These are phyloP conservation scores for Troides oblongomaculatus DNA, from an alignment of 2,888 invertebrate species.

Conservation along the genomic window DNA sequence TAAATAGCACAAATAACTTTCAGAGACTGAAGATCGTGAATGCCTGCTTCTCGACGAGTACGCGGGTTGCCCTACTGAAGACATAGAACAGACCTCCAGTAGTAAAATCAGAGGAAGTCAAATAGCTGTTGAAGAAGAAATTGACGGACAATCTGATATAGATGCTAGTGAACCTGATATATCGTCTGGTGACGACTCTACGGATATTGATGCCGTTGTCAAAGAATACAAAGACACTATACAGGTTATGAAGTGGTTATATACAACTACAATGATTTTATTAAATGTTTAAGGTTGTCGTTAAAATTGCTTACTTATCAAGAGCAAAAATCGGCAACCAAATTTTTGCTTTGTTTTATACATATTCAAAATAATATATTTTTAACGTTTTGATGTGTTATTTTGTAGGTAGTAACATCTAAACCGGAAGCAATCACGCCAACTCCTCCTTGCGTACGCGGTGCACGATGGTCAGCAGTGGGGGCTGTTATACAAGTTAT, in stretches of 20 bases:
- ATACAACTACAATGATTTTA: neutral
- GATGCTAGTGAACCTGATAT: conserved; percentile 80
- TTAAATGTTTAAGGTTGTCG: too few species aligned
- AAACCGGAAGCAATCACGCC: conserved; percentile 67
- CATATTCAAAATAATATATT: neutral
- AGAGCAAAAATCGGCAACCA: too few species aligned
- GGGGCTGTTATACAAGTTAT: conserved; percentile 61
- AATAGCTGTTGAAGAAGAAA: conserved; percentile 52
- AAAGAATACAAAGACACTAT: conserved; percentile 87
- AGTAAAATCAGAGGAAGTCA: conserved; percentile 52
- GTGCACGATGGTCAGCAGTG: conserved; percentile 61
- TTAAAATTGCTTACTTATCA: too few species aligned
- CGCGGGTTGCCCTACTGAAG: conserved; percentile 63
- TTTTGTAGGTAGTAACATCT: conserved; percentile 66
- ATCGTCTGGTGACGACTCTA: conserved; percentile 82
- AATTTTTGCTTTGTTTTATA: too few species aligned
- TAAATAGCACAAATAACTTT: neutral
- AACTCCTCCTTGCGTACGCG: conserved; percentile 59
- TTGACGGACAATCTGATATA: conserved; percentile 62
- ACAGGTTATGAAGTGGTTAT: conserved; percentile 68
- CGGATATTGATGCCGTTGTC: conserved; percentile 88
- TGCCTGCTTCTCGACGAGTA: conserved; percentile 81
- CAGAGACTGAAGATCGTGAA: conserved; percentile 79
- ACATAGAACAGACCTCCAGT: conserved; percentile 56
- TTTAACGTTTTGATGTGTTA: neutral